A percentile compares a stretch with the other conserved stretches of the same genome.
phyloP scores from a whole-genome alignment of 1,140 invertebrate genomes.

The Sipha flava region DNA sequence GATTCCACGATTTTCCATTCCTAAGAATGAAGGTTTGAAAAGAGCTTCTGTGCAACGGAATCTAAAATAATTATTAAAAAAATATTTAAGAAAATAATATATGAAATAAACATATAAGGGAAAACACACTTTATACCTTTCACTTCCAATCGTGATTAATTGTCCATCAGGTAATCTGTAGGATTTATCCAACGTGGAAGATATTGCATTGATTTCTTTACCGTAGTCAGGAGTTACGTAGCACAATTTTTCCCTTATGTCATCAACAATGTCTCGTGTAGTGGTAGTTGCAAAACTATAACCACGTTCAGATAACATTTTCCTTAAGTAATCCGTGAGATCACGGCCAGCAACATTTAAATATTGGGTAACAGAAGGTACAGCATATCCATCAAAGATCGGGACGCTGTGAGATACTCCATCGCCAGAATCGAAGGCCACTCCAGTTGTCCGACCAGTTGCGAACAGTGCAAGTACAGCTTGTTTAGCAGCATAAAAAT shows the following conservation, averaged over 20 bases:
- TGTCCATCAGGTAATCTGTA: conserved; percentile 92
- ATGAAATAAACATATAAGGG: background rate
- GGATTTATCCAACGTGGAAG: conserved; percentile 83
- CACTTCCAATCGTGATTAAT: conserved; percentile 70
- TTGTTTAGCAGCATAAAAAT: conserved; percentile 89
- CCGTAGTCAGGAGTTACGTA: conserved; percentile 87
- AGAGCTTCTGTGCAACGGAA: conserved; percentile 96
- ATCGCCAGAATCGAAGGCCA: conserved; percentile 85
- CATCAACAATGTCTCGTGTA: conserved; percentile 90
- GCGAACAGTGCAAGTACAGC: conserved; percentile 86
- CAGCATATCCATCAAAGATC: conserved; percentile 77
- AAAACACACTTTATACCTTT: conserved; percentile 14
- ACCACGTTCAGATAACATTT: conserved; percentile 90
- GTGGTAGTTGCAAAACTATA: conserved; percentile 95
- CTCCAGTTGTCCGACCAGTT: conserved; percentile 90
- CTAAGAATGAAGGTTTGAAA: conserved; percentile 91
- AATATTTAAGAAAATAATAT: background rate
- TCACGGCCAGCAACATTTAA: conserved; percentile 87
- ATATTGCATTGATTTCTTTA: conserved; percentile 86
- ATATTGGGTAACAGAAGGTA: conserved; percentile 75
- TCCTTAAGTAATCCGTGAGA: conserved; percentile 92
- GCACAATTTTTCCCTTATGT: conserved; percentile 90
- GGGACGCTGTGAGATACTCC: conserved; percentile 92
- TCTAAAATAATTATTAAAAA: conserved; percentile 64
- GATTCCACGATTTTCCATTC: conserved; percentile 91